Base-by-base conservation (phyloP, 2,113 vertebrate species). In the Protobothrops flavoviridis region DNA sequence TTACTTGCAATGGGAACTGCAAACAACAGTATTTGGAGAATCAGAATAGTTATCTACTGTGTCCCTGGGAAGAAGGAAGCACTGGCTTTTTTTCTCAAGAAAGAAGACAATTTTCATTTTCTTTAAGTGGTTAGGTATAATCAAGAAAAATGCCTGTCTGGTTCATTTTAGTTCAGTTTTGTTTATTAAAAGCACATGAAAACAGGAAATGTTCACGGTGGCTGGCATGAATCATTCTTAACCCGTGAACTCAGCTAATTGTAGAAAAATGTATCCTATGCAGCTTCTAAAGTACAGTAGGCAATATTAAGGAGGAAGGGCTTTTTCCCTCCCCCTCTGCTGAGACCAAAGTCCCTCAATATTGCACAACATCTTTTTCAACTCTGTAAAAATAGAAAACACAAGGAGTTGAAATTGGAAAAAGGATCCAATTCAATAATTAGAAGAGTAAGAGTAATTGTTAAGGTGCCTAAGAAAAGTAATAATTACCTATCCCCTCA, bases 191-290 rank as follows among this genome's bases (percentile, higher is more conserved):
- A 97, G 94, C 94, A 95, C 96, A 96, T 95, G 17, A 96, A 96
- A 94, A 93, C 86, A 95, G 95, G 96, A 97, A 96, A 92, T 91
- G 87, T 92, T 96, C 94, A n/a, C 26, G 94, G 95, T 92, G 90
- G 95, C 94, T 95, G 94, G 94, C 94, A 97, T 97, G 96, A 96
- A 92, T 97, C 96, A 96, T 95, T 90, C 91, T 95, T 97, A 94
- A 91, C 45, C 89, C 52, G 69, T 20, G 96, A 95, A 20, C 94
- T 95, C 89, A 15, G 94, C 94, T 4, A 97, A 97, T 95, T 95
- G 96, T 95, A 93, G 94, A 29, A 59, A 92, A 95, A 94, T 92
- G 90, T 39, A 92, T 56, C 95, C 48, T 53, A 89, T 23, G 33
- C 33, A 94, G 94, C 93, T 95, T 94, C 91, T 90, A 96, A 93